A percentile compares a stretch with the other conserved stretches of the same genome.
Evolutionary conservation across 2,888 invertebrate genomes (phyloP).

Genomic region (Apamea anceps): DNA sequence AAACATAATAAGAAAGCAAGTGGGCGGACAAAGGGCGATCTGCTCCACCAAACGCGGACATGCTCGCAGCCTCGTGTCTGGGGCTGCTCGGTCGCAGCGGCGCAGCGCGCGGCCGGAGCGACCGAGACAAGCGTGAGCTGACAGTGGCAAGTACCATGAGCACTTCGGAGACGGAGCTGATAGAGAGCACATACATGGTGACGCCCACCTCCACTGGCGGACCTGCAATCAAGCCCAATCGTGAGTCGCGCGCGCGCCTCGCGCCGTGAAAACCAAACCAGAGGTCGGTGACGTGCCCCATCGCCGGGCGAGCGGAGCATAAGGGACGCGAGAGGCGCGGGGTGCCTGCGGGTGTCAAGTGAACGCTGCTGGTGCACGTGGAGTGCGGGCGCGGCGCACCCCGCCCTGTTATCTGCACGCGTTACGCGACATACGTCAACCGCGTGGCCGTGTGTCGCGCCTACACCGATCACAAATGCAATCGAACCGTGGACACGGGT

Average conservation of each 20-base stretch:
- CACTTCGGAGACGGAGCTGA: slow-evolving; percentile 99
- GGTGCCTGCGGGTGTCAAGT: slow-evolving; percentile 71
- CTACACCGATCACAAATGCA: slow-evolving; percentile 71
- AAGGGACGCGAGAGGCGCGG: slow-evolving; percentile 75
- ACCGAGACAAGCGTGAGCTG: slow-evolving; percentile 89
- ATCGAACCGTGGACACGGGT: slow-evolving; percentile 89
- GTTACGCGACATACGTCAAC: slow-evolving; percentile 59
- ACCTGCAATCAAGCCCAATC: slow-evolving; percentile 94
- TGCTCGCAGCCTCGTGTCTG: slow-evolving; percentile 90
- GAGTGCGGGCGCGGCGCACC: slow-evolving; percentile 55
- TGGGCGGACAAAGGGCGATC: slow-evolving; percentile 86
- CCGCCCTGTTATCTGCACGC: slow-evolving; percentile 46
- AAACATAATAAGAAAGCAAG: slow-evolving; percentile 89
- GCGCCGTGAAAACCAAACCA: slow-evolving; percentile 88
- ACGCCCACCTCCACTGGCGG: slow-evolving; percentile 99
- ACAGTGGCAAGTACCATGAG: slow-evolving; percentile 95
- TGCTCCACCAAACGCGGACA: slow-evolving; percentile 88
- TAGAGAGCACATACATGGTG: slow-evolving; percentile 99
- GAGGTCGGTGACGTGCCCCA: slow-evolving; percentile 84
- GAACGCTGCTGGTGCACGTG: slow-evolving; percentile 53
- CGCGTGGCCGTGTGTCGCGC: slow-evolving; percentile 71
- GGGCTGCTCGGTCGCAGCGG: slow-evolving; percentile 89
- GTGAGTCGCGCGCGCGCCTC: slow-evolving; percentile 83
- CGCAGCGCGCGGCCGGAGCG: slow-evolving; percentile 79
- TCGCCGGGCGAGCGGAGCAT: slow-evolving; percentile 77